Base-by-base conservation (phyloP, 2,113 vertebrate species). In the Acinonyx jubatus region DNA sequence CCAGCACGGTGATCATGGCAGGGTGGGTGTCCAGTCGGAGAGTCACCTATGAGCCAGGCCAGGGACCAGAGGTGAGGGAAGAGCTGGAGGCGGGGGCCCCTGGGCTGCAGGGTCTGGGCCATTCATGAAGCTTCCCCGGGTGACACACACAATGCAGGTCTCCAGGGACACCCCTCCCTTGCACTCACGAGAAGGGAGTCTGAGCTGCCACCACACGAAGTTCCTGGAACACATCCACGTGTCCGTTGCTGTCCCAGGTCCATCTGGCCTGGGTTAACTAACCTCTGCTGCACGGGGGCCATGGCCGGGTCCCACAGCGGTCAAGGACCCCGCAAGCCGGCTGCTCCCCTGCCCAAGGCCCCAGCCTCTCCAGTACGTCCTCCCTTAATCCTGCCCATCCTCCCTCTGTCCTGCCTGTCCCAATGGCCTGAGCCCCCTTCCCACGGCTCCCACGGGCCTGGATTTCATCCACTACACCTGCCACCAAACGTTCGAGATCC, bases 1-100 rank as follows among this genome's bases (percentile, higher is more conserved):
- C 99, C 10, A 99, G 99, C 98, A 99, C 99, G 0, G 99, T 99
- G 98, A 99, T 99, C 99, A 99, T 99, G 83, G 99, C 99, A 0
- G 99, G 99, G 98, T 99, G 99, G 0, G 99, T 99, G 98, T 99
- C 99, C 97, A 99, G 98, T 4, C 99, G 99, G 0, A 99, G 99
- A 0, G 99, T 99, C 89, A 99, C 99, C 99, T 99, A 5, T 1
- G 63, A 74, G 38, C 68, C 74, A 11, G 11, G 88, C 18, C 16
- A 0, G 45, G 74, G 41, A 8, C 16, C 71, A 4, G 29, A 18
- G 61, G 12, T 69, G 55, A 68, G 29, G 15, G 87, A 33, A 27
- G 19, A 6, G 10, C 18, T 29, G n/a, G 48, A 7, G 27, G 19
- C 1, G 18, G 65, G 29, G 61, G n/a, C 41, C 15, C 21, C 13